Evolutionary conservation across 2,113 vertebrate genomes (phyloP), one percentile per base, ranked within the genome.

Genomic region (Ginglymostoma cirratum): DNA sequence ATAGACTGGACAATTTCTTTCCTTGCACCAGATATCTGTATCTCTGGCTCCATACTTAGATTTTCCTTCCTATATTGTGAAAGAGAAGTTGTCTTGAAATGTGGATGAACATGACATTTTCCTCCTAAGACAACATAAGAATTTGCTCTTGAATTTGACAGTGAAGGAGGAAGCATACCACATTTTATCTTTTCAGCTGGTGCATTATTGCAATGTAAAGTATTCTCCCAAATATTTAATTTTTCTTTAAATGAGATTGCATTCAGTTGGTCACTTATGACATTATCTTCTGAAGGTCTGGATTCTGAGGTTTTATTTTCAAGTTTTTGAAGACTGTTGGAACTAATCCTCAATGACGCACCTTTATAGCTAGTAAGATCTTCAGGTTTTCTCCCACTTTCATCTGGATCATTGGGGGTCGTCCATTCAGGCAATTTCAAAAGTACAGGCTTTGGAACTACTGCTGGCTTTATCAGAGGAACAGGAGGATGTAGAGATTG

Each of bases 161-260:
- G 34, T 90, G 89, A 66, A 21, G 89, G 89, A 67, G 89, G 89
- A 61, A 93, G 89, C 2, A n/a, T 38, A n/a, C 6, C n/a, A 24
- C 89, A 93, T 67, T 67, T 93, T 8, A 93, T 38, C n/a, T 93
- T 93, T 38, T 93, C 61, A 23, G 17, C 17, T 17, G 89, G 61
- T 66, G 89, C n/a, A n/a, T 6, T 38, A 42, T 2, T 30, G 30
- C 34, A 66, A 65, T 17, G 61, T 42, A n/a, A 93, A 93, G 89
- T 66, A 66, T 52, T 95, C 45, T 95, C 94, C 94, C 94, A 95
- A 76, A 72, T 72, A 17, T 45, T 95, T 72, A 95, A 72, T 34
- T 72, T 95, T 72, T 95, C 94, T 66, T 72, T 95, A 30, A 95
- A 72, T 30, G 94, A 34, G 94, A 95, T 70, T 72, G 45, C 15